phyloP scores from a whole-genome alignment of 2,888 invertebrate genomes.

The Rhyacophila evoluta region DNA sequence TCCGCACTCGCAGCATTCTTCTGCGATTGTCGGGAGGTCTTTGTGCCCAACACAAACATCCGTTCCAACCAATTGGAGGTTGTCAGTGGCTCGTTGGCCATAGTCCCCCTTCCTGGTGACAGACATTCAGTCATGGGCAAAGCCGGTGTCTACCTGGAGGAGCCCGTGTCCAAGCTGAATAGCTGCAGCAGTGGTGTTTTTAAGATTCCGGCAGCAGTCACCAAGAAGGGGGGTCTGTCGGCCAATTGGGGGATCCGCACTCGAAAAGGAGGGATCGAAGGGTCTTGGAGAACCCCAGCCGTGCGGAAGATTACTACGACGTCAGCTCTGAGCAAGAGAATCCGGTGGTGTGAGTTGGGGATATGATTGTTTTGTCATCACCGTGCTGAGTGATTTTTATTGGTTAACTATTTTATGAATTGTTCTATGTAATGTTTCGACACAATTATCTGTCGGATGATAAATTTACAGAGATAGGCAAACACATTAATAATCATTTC shows the following conservation, averaged over 20 bases:
- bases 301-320: neutral
- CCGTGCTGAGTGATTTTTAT: too few species aligned
- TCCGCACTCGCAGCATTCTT: neutral
- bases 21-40: neutral
- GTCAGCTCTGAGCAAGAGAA: slow-evolving; percentile 38
- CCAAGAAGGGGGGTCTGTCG: neutral
- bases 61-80: neutral
- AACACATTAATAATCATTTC: too few species aligned
- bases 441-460: too few species aligned
- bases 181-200: neutral
- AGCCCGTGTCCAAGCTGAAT: neutral
- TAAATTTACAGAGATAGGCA: too few species aligned
- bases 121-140: neutral
- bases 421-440: too few species aligned
- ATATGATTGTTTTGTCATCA: too few species aligned
- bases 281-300: neutral
- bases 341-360: slow-evolving; percentile 46
- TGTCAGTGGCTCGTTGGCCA: neutral
- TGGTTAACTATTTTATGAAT: too few species aligned
- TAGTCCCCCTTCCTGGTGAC: neutral
- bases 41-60: too few species aligned
- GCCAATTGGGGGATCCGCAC: neutral
- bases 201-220: neutral
- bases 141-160: neutral
- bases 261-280: neutral